Conservation (phyloP, 1,140 invertebrate genomes). For the Myzus persicae region DNA sequence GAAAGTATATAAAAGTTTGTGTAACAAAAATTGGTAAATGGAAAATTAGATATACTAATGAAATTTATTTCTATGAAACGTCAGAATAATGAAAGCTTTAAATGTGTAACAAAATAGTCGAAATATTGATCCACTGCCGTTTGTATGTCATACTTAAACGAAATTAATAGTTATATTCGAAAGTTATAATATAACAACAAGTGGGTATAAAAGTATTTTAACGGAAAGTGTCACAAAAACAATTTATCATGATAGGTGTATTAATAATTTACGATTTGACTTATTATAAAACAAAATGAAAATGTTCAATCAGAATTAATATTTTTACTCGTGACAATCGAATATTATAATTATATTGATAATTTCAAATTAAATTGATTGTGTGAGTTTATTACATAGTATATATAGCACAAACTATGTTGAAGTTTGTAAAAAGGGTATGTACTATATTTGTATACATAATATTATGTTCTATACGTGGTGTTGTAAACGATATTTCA, state of each 20-base stretch:
- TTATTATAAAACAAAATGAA: background rate
- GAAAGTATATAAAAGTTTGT: background rate
- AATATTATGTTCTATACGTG: background rate
- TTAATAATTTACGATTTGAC: background rate
- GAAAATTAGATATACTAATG: no score
- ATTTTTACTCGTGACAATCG: background rate
- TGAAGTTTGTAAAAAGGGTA: background rate
- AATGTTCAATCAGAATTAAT: background rate
- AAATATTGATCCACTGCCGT: no score
- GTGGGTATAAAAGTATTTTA: background rate
- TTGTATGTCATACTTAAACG: background rate
- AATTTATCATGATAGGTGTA: background rate
- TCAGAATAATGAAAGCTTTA: background rate
- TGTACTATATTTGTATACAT: no score
- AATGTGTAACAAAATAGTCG: no score
- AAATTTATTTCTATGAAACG: background rate
- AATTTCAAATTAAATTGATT: background rate
- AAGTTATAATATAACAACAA: background rate
- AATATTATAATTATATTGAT: background rate
- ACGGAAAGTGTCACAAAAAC: background rate
- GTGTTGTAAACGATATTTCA: background rate
- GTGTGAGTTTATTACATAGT: no score
- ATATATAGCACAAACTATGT: background rate
- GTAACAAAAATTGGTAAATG: no score
- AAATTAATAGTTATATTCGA: background rate